Evolutionary conservation across 2,797 vertebrate species (phyloP), one percentile per base, ranked within the genome.

Genomic region (Tapera naevia): DNA sequence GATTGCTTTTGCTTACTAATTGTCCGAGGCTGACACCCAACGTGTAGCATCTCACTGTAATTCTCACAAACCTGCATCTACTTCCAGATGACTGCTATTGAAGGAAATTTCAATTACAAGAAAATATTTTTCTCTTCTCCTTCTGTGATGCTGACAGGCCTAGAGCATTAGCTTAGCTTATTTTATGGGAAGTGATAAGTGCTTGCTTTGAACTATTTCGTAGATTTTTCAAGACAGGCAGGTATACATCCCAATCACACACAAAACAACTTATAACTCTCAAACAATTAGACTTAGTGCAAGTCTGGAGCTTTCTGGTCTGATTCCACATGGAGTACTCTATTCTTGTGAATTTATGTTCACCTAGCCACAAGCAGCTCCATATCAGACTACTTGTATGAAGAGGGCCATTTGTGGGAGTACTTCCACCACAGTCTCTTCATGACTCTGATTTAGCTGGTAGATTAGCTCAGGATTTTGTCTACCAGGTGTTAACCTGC

Each of bases 21-120:
- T 93, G 94, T 94, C 81, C 15, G 3, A 90, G 87, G 86, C 89
- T 94, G 89, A 95, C 78, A 94, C 91, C 93, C 88, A 88, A 72
- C 18, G 86, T 86, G 89, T 79, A 70, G 51, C 75, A n/a, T 50
- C 60, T 5, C 33, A 58, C 67, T 70, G 56, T 19, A 48, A 25
- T 54, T 66, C 69, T 58, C 50, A 27, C 75, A 89, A 65, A 93
- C 82, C 51, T 61, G 6, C 43, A 37, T 28, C n/a, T 46, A 17
- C 57, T 69, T 39, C 86, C 27, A 2, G 73, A 27, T 35, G 28
- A 45, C 67, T 75, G 60, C 71, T 89, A 45, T 24, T 41, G 35
- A 76, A 62, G 60, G 61, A 80, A 91, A 80, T 10, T 27, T 85
- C 72, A 80, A 3, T 64, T 69, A 56, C 9, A 7, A 60, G 37